Evolutionary conservation across 2,113 vertebrate genomes (phyloP), one percentile per base, ranked within the genome.

Genomic region (Kryptolebias marmoratus): DNA sequence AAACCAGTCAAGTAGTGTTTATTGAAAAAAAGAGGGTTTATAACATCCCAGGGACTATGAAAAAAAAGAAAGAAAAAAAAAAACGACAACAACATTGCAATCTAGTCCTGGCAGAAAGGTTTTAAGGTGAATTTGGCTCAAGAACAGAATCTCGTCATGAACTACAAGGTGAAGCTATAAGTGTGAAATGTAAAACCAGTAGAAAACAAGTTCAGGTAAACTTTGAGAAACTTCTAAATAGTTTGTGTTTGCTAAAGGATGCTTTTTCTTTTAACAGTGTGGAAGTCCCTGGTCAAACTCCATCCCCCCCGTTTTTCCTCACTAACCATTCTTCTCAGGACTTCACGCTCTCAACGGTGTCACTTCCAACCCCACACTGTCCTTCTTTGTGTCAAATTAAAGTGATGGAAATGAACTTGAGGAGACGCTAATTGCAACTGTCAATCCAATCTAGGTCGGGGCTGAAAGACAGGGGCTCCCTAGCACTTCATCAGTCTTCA

Each of bases 401-500:
- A 94, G 88, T 92, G 91, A 94, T 92, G 91, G 91, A 94, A 93
- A 92, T 93, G 90, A 93, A 94, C 90, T 92, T 91, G 93, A 91
- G 88, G 88, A 91, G 88, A 85, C 72, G 85, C 93, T 95, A 95
- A 95, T 94, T 94, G 93, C 88, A 77, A 93, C 91, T 94, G 93
- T 95, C 94, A 93, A 92, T 94, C 92, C 89, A 90, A 91, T 94
- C 90, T 91, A 79, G 87, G 85, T 82, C 70, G 69, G 64, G 62
- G 77, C 90, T 91, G 91, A 91, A 90, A 92, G 91, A 93, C 91
- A 88, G 80, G 90, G 80, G 79, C 91, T 91, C 90, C 83, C 84
- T 71, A 85, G 91, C 91, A 93, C 91, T 93, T 94, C 90, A 94
- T 95, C 93, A 92, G 91, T 94, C 93, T 94, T 94, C 93, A 94